A percentile compares a stretch with the other conserved stretches of the same genome.
phyloP scores from a whole-genome alignment of 2,888 invertebrate genomes.

The Nineta flava region DNA sequence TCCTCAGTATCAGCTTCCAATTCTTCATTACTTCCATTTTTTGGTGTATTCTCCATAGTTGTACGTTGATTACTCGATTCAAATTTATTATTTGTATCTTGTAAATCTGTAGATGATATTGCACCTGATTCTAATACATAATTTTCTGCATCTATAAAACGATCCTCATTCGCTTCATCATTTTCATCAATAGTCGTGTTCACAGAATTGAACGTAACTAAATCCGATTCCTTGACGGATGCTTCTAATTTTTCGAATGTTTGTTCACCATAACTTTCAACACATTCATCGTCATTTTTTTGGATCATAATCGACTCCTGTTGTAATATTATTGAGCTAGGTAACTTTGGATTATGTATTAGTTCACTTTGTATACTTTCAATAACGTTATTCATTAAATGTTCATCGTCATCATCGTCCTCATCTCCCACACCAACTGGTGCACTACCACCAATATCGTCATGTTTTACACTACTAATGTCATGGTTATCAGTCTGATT shows the following conservation, averaged over 20 bases:
- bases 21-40: constrained; percentile 10
- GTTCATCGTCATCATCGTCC: constrained; percentile 6
- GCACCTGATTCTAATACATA: constrained; percentile 54
- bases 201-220: constrained; percentile 23
- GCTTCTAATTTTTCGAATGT: constrained; percentile 24
- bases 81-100: constrained; percentile 3
- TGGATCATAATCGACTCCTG: constrained; percentile 26
- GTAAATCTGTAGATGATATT: constrained; percentile 20
- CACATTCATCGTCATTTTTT: constrained; percentile 24
- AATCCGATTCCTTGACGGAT: constrained; percentile 27
- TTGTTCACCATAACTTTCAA: constrained; percentile 23
- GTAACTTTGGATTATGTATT: constrained; percentile 15
- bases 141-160: constrained; percentile 65
- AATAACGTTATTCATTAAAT: constrained; percentile 8
- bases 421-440: constrained; percentile 5
- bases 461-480: not conserved
- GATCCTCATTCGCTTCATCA: constrained; percentile 41
- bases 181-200: constrained; percentile 26
- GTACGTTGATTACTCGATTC: constrained; percentile 16
- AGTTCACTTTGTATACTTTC: constrained; percentile 8
- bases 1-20: constrained; percentile 21
- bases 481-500: too few relatives aligned
- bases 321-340: constrained; percentile 26
- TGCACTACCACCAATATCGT: constrained; percentile 5
- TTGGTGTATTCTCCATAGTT: constrained; percentile 21